Percentiles rank a stretch among this genome's conserved stretches.
These are phyloP conservation scores for Arion vulgaris DNA, from an alignment of 1,140 invertebrate species.

Conservation along the genomic window DNA sequence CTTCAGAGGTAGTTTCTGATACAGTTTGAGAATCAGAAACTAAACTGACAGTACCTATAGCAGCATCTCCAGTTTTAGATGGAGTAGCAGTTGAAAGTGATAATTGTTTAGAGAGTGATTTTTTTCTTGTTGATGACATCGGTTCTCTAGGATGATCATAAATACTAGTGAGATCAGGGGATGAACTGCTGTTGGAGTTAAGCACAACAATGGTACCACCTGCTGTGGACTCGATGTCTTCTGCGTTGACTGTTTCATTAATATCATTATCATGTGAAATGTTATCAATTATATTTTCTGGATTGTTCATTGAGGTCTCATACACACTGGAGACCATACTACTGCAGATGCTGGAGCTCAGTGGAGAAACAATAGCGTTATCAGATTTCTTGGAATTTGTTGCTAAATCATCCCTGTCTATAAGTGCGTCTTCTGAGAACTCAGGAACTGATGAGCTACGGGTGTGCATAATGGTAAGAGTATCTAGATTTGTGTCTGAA, in stretches of 20 bases:
- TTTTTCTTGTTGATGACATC: background rate
- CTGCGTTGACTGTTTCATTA: constrained; percentile 4
- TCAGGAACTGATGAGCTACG: background rate
- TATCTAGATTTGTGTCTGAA: background rate
- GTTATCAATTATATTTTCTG: background rate
- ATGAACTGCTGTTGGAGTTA: background rate
- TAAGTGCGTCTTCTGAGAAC: background rate
- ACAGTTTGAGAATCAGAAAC: background rate
- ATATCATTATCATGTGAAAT: background rate
- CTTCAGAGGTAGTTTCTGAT: background rate
- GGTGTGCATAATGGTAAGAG: background rate
- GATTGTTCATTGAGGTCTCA: constrained; percentile 49
- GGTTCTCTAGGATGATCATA: constrained; percentile 23
- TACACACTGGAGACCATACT: constrained; percentile 70
- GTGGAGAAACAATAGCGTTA: constrained; percentile 56
- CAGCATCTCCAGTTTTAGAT: background rate
- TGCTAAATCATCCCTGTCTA: background rate
- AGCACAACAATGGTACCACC: background rate
- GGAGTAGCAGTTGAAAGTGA: background rate
- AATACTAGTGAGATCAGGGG: constrained; percentile 20
- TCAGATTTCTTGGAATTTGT: constrained; percentile 44
- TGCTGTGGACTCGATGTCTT: background rate
- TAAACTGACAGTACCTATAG: background rate
- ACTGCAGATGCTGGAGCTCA: constrained; percentile 61
- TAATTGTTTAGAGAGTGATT: background rate